Percentiles rank a stretch among this genome's conserved stretches.
phyloP scores from a whole-genome alignment of 1,140 invertebrate genomes.

The Ceratosolen solmsi region DNA sequence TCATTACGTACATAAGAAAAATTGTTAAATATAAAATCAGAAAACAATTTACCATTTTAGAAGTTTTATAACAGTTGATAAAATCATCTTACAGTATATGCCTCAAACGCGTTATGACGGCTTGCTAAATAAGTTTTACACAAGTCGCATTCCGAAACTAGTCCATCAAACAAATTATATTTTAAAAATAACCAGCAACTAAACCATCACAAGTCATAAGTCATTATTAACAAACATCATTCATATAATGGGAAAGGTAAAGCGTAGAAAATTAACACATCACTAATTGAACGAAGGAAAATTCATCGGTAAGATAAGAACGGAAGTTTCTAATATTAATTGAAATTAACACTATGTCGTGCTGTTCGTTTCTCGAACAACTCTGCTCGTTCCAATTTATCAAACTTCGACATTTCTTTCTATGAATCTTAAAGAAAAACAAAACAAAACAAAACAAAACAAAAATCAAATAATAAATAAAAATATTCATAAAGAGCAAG shows the following conservation, averaged over 20 bases:
- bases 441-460: too few relatives aligned
- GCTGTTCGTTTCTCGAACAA: slow-evolving; percentile 21
- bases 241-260: slow-evolving; percentile 51
- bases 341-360: background rate
- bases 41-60: slow-evolving; percentile 5
- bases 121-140: slow-evolving; percentile 57
- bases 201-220: slow-evolving; percentile 60
- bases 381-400: slow-evolving; percentile 39
- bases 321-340: slow-evolving; percentile 19
- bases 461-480: background rate
- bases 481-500: too few relatives aligned
- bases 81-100: slow-evolving; percentile 57
- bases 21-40: background rate
- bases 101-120: slow-evolving; percentile 56
- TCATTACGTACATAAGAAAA: slow-evolving; percentile 15
- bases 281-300: slow-evolving; percentile 48
- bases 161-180: slow-evolving; percentile 64
- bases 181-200: slow-evolving; percentile 58
- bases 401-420: slow-evolving; percentile 21
- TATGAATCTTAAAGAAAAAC: slow-evolving; percentile 13
- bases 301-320: slow-evolving; percentile 50
- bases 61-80: slow-evolving; percentile 21
- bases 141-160: slow-evolving; percentile 64
- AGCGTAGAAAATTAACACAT: slow-evolving; percentile 49
- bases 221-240: slow-evolving; percentile 57